Evolutionary conservation across 1,140 invertebrate genomes (phyloP), one percentile per base, ranked within the genome.

Genomic region (Amyelois transitella): DNA sequence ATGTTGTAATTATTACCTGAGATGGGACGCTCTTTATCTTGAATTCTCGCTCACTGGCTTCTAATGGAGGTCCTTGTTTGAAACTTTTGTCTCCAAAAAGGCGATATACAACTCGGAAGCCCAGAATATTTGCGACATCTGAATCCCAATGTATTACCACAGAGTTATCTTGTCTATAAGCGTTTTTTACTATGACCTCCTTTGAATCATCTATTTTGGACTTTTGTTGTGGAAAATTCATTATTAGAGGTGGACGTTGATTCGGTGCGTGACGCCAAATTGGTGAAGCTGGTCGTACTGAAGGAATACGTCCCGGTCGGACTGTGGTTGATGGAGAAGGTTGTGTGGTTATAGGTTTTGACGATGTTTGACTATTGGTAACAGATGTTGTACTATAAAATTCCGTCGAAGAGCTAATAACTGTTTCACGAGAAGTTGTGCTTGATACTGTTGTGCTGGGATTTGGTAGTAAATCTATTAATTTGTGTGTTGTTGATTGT

Each of bases 101-200:
- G 50, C 96, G 84, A 77, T 97, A 97, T 6, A 97, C 94, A 6
- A 97, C 95, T 50, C 96, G 90, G 72, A 97, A 97, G 10, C 96
- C 96, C 0, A 96, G 86, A 62, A 96, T 95, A 69, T 96, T 96
- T 0, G 92, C 90, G 0, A 93, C 93, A 65, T 96, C 94, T 1
- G 94, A 96, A 70, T 96, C 95, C 96, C 96, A 98, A 69, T 96
- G 94, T 51, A 98, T 96, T 43, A 96, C 94, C 0, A 98, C 94
- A 0, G 95, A 94, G 73, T 94, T 96, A 53, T 96, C 95, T 81
- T 96, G 94, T 58, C 96, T 88, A 66, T 95, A 93, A 0, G 95
- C 96, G 57, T 95, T 94, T 72, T 95, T 95, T 5, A 97, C 93
- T 45, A 96, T 90, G 1, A 96, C 95, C 77, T 96, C 94, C 57